Percentiles rank a stretch among this genome's conserved stretches.
These are phyloP conservation scores for Drepanosiphum platanoidis DNA, from an alignment of 2,888 invertebrate genomes.

Conservation along the genomic window DNA sequence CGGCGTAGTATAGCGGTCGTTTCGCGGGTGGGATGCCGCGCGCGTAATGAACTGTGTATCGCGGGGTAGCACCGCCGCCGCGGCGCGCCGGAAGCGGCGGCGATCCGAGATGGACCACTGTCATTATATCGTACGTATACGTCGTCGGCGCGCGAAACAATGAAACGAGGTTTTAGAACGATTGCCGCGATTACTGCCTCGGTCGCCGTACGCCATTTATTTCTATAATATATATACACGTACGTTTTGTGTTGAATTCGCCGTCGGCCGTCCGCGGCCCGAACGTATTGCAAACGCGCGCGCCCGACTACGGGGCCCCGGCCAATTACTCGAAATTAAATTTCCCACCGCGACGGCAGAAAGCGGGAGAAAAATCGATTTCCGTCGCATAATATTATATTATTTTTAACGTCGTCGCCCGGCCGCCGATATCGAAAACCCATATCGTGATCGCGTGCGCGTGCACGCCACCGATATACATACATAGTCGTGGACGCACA, in stretches of 20 bases:
- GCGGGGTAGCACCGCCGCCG: background rate
- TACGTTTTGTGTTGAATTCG: too few species aligned
- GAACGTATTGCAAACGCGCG: constrained; percentile 18
- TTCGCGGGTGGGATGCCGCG: background rate
- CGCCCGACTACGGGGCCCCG: constrained; percentile 11
- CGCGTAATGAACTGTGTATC: constrained; percentile 23
- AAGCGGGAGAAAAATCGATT: constrained; percentile 30
- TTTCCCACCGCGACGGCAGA: background rate
- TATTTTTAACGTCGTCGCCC: background rate
- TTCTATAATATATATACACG: background rate
- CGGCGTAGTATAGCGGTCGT: background rate
- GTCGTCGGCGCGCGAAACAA: constrained; percentile 14
- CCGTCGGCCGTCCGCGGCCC: background rate
- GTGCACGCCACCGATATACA: background rate
- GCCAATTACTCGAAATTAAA: constrained; percentile 42
- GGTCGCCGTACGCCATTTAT: constrained; percentile 20
- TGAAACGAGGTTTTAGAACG: constrained; percentile 42
- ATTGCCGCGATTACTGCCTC: constrained; percentile 31
- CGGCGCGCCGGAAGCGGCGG: background rate
- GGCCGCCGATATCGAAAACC: background rate
- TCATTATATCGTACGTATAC: constrained; percentile 15
- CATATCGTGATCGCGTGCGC: background rate
- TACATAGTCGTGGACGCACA: background rate
- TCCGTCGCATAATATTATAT: constrained; percentile 6
- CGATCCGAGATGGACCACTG: constrained; percentile 26